Evolutionary conservation across 2,797 vertebrate species (phyloP), one percentile per base, ranked within the genome.

Genomic region (Coranthus polyacanthus): DNA sequence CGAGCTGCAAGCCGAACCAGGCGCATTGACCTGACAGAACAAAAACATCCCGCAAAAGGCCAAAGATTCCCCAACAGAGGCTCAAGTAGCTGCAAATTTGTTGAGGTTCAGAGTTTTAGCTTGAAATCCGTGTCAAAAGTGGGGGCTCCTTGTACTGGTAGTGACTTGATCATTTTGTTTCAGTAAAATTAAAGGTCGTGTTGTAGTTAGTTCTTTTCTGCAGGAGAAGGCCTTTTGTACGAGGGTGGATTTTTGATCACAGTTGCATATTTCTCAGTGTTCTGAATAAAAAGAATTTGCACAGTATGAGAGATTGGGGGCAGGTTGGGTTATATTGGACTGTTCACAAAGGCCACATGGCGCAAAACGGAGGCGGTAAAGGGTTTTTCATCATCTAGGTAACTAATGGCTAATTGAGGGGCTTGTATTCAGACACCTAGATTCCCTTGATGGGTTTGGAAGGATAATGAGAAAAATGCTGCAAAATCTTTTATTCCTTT

Each of bases 401-500:
- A 83, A 78, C 81, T 85, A 70, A 82, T 61, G 78, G 83, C 79
- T 81, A 83, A 78, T 66, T 52, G 70, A 45, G 58, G 46, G 53
- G 21, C 57, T 62, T 29, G 38, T 51, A 62, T 70, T 65, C 39
- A 34, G n/a, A 75, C 57, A 54, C 45, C 43, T 46, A 7, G 45
- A 65, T 59, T 68, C 68, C 62, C 59, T 60, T 51, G 24, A 68
- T 70, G 52, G 67, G 15, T 64, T 70, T 69, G 26, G 70, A 78
- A 87, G 65, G 17, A 60, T 53, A 37, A 54, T 6, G 45, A 69
- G 12, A 53, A 71, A 83, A 80, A 78, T 79, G 79, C 81, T 85
- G 86, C 86, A 79, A 83, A 62, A 84, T 55, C 56, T 82, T 72
- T 78, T 51, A 81, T 82, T 68, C 22, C 42, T 79, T 68, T 64